A percentile compares a stretch with the other conserved stretches of the same genome.
phyloP scores from a whole-genome alignment of 2,888 invertebrate genomes.

The Ophion ellenae region DNA sequence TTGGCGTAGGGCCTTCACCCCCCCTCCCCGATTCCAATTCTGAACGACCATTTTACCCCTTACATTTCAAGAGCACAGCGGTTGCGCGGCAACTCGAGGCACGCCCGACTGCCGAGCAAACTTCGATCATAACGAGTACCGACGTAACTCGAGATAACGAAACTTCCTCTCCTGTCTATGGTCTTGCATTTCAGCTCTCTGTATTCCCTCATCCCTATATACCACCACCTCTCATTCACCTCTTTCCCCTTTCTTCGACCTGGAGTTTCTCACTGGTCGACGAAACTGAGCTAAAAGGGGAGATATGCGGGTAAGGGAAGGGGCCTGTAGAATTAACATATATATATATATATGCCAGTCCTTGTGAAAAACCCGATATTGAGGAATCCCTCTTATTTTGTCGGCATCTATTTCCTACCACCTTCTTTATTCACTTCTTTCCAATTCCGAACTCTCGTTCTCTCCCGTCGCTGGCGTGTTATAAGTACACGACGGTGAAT shows the following conservation, averaged over 20 bases:
- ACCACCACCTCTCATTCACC: background rate
- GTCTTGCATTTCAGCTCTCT: conserved; percentile 35
- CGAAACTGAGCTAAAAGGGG: conserved; percentile 26
- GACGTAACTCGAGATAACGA: conserved; percentile 77
- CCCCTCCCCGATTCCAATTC: conserved; percentile 52
- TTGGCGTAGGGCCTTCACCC: conserved; percentile 44
- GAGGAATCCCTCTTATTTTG: conserved; percentile 32
- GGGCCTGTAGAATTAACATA: background rate
- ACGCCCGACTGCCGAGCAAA: conserved; percentile 64
- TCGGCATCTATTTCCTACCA: conserved; percentile 5
- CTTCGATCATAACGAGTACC: conserved; percentile 77
- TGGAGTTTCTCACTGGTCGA: conserved; percentile 38
- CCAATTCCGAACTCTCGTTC: conserved; percentile 33
- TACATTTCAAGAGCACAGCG: conserved; percentile 53
- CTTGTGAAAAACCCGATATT: conserved; percentile 37
- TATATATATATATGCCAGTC: background rate
- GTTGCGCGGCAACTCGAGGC: conserved; percentile 60
- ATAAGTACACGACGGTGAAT: conserved; percentile 30
- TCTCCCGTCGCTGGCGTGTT: conserved; percentile 23
- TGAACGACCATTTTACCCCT: conserved; percentile 36
- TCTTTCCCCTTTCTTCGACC: conserved; percentile 2
- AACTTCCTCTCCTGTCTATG: conserved; percentile 65
- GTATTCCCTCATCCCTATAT: conserved; percentile 42
- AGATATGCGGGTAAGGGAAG: conserved; percentile 31
- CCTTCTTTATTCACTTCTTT: conserved; percentile 21